A percentile compares a stretch with the other conserved stretches of the same genome.
Evolutionary conservation across 2,888 invertebrate genomes (phyloP).

Genomic region (Bembecia ichneumoniformis): DNA sequence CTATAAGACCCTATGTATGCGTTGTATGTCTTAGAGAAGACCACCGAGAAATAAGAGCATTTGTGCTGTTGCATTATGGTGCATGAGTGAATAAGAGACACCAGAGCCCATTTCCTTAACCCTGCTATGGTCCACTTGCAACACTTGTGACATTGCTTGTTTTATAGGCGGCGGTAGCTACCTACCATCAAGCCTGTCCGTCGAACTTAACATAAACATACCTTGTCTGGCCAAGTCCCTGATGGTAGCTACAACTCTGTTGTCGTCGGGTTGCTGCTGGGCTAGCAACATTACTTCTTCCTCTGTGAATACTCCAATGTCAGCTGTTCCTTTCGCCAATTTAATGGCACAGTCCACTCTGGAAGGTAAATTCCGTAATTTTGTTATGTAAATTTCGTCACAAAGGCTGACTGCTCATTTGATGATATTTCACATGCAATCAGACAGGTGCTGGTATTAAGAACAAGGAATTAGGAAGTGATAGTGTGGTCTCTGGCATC

Average conservation of each 20-base stretch:
- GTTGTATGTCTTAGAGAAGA: no score
- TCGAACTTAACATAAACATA: conserved; percentile 18
- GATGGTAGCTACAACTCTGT: conserved; percentile 62
- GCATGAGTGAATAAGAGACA: no score
- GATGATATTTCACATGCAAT: not conserved
- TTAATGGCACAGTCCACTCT: conserved; percentile 76
- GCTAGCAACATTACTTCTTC: conserved; percentile 74
- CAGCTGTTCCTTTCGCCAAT: conserved; percentile 61
- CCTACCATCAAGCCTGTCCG: no score
- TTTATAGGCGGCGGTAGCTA: no score
- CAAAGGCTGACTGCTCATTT: not conserved
- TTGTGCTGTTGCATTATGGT: no score
- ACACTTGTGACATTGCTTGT: no score
- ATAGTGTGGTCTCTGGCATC: no score
- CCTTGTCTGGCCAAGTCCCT: conserved; percentile 43
- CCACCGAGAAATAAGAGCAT: no score
- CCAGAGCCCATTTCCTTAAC: no score
- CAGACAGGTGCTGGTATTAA: not conserved
- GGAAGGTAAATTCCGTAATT: conserved; percentile 9
- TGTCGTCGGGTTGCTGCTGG: conserved; percentile 44
- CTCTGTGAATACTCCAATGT: conserved; percentile 74
- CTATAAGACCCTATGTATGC: no score
- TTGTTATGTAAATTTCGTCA: not conserved
- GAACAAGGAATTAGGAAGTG: no score
- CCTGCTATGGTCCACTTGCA: no score